These are phyloP conservation scores for Limnephilus lunatus DNA, from an alignment of 2,888 invertebrate species.

Conservation along the genomic window DNA sequence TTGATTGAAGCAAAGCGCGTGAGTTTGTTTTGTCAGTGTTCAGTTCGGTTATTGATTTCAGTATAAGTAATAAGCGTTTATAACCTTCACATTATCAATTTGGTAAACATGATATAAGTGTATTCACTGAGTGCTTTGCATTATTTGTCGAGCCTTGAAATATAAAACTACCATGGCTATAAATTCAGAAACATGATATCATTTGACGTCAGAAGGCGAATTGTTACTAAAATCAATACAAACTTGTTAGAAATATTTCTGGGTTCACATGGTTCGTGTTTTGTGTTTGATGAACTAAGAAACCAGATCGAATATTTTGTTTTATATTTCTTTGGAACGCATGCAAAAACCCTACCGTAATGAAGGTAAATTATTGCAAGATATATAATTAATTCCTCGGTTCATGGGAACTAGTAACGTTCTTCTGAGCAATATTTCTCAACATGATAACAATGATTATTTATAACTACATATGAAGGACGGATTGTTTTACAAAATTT, in stretches of 20 bases:
- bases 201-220: not conserved
- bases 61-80: not conserved
- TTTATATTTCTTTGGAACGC: not conserved
- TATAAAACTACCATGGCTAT: not conserved
- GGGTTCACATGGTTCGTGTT: not conserved
- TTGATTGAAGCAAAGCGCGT: not conserved
- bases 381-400: not conserved
- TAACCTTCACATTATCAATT: not conserved
- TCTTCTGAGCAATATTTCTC: not conserved
- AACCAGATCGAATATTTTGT: not conserved
- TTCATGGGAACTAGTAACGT: not conserved
- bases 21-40: not conserved
- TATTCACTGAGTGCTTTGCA: not conserved
- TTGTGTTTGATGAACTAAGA: not conserved
- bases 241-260: not conserved
- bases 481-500: too few species aligned
- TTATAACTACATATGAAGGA: not conserved
- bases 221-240: constrained; percentile 2
- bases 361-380: not conserved
- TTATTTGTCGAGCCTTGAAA: not conserved
- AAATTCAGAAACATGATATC: not conserved
- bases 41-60: not conserved
- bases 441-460: not conserved
- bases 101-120: not conserved
- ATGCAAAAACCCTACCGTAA: not conserved